Evolutionary conservation across 2,888 invertebrate genomes (phyloP).

Genomic region (Pheosia tremula): DNA sequence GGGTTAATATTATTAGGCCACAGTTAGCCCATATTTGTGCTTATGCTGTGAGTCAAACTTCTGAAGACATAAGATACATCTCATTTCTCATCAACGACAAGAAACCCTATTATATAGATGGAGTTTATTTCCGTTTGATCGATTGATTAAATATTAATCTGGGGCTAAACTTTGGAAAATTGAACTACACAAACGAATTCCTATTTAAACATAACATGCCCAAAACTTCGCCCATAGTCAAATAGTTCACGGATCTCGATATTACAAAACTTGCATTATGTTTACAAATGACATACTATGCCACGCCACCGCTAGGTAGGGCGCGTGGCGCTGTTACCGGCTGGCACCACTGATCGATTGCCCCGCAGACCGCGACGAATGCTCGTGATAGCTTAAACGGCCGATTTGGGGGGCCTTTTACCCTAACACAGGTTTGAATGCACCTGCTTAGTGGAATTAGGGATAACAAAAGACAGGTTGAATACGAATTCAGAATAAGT

Average conservation of each 20-base stretch:
- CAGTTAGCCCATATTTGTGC: too few species aligned
- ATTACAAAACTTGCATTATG: conserved; percentile 58
- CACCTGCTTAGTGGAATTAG: conserved; percentile 26
- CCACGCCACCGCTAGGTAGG: conserved; percentile 35
- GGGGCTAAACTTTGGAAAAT: background rate
- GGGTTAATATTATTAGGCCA: too few species aligned
- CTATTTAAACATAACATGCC: background rate
- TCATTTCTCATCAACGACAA: too few species aligned
- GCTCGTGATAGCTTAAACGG: conserved; percentile 8
- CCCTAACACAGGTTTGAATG: conserved; percentile 15
- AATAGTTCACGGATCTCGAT: conserved; percentile 1
- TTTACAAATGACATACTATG: conserved; percentile 34
- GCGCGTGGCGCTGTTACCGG: conserved; percentile 43
- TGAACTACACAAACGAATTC: too few species aligned
- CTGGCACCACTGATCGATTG: conserved; percentile 59
- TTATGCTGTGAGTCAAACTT: too few species aligned
- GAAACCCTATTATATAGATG: too few species aligned
- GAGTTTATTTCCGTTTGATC: too few species aligned
- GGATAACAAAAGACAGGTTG: conserved; percentile 11
- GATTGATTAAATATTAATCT: too few species aligned
- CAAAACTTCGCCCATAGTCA: background rate
- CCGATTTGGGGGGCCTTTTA: conserved; percentile 8
- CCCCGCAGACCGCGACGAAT: conserved; percentile 19
- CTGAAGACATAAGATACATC: too few species aligned
- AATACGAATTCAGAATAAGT: background rate